These are phyloP conservation scores for Octomys mimax DNA, from an alignment of 2,797 vertebrate genomes.

Conservation along the genomic window DNA sequence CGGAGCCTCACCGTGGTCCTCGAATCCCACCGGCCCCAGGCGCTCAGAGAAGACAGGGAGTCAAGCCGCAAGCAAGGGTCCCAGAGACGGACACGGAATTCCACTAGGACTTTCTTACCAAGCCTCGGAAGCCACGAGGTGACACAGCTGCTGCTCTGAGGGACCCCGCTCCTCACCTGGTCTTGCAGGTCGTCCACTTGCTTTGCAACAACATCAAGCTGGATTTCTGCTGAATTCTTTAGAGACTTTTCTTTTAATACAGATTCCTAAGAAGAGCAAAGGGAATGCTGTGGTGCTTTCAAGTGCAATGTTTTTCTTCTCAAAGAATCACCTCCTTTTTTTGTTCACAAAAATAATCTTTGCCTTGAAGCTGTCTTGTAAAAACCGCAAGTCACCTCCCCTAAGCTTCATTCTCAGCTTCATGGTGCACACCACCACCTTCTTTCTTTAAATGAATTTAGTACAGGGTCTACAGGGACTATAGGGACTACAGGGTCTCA, in stretches of 20 bases:
- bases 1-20: background rate
- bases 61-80: background rate
- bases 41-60: background rate
- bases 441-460: background rate
- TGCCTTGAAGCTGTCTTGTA: conserved; percentile 5
- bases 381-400: background rate
- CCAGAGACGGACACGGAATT: background rate
- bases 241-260: conserved; percentile 80
- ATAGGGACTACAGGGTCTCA: too few species aligned
- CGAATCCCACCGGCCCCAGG: too few species aligned
- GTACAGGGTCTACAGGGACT: too few species aligned
- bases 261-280: conserved; percentile 80
- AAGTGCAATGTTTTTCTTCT: conserved; percentile 28
- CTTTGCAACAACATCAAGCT: conserved; percentile 84
- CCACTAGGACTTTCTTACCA: background rate
- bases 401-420: background rate
- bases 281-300: background rate
- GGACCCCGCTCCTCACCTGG: conserved; percentile 86
- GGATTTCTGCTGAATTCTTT: conserved; percentile 83
- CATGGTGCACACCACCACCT: too few species aligned
- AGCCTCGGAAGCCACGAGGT: background rate
- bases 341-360: conserved; percentile 26
- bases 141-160: accelerated
- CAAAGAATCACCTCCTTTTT: background rate
- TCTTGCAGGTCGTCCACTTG: conserved; percentile 87